Evolutionary conservation across 1,140 invertebrate genomes (phyloP).

Genomic region (Bombus consobrinus): DNA sequence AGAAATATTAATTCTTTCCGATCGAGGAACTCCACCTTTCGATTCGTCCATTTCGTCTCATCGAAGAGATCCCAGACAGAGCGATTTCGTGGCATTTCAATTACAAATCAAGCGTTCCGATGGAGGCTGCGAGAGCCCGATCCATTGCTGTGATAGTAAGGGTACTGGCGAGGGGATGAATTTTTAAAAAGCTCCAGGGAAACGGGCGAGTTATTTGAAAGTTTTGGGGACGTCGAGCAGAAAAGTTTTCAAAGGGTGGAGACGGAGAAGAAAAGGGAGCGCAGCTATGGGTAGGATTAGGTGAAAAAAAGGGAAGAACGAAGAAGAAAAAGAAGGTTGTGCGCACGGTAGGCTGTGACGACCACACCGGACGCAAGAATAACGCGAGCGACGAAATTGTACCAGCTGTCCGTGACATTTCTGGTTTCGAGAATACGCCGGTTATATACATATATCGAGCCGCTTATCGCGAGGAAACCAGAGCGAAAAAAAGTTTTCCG

Average conservation of each 20-base stretch:
- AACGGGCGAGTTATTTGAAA: conserved; percentile 67
- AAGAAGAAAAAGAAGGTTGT: conserved; percentile 15
- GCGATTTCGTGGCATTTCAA: conserved; percentile 64
- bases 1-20: conserved; percentile 59
- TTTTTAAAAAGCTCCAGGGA: conserved; percentile 68
- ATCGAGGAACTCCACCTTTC: background rate
- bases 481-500: conserved; percentile 45
- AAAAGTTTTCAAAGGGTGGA: conserved; percentile 68
- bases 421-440: conserved; percentile 37
- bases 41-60: conserved; percentile 29
- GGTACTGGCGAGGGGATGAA: conserved; percentile 51
- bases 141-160: conserved; percentile 12
- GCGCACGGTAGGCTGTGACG: conserved; percentile 33
- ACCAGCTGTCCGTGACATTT: conserved; percentile 53
- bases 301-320: background rate
- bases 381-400: conserved; percentile 53
- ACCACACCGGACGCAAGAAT: conserved; percentile 1
- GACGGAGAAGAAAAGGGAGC: background rate
- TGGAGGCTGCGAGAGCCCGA: background rate
- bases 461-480: conserved; percentile 39
- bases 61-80: conserved; percentile 8
- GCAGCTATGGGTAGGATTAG: background rate
- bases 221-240: conserved; percentile 67
- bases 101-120: conserved; percentile 64
- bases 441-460: conserved; percentile 39